Evolutionary conservation across 2,888 invertebrate genomes (phyloP), one percentile per base, ranked within the genome.

Genomic region (Machimus atricapillus): DNA sequence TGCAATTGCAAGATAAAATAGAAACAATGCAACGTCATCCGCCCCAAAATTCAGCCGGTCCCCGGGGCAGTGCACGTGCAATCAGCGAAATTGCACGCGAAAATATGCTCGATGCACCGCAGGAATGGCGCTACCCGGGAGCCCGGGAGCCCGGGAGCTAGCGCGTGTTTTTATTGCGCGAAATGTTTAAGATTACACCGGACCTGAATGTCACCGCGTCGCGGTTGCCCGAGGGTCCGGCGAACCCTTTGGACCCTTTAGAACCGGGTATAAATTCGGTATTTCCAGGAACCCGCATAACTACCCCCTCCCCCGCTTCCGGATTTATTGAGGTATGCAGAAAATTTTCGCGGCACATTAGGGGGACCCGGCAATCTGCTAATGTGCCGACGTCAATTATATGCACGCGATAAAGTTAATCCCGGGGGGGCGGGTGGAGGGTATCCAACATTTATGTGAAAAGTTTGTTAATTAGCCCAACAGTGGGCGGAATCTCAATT

Each of bases 371-470:
- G 56, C 79, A 79, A 79, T 79, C 79, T 79, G 79, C 79, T 79
- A 79, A 79, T 79, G 79, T 79, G 56, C 52, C 46, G 46, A n/a
- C 79, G 56, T 79, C 79, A 79, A 79, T 79, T 79, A 79, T 79
- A 79, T 79, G 79, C 79, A 79, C 23, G 52, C 79, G 79, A 79
- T 79, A 79, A 79, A 79, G 52, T 79, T 79, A 79, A 79, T 79
- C 56, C 46, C 31, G 31, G 79, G 43, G 23, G 16, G 23, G 31
- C 52, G 31, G 52, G 27, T 14, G 14, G 19, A 12, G 23, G 16
- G n/a, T n/a, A n/a, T 46, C 46, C 27, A 52, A n/a, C 46, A 79
- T 79, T 79, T 79, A 79, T 79, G 52, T 19, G 79, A 79, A 79
- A 79, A 79, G 52, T 79, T 79, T 79, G 52, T 79, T 79, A 79